phyloP scores from a whole-genome alignment of 1,140 invertebrate genomes.

The Conus ventricosus region DNA sequence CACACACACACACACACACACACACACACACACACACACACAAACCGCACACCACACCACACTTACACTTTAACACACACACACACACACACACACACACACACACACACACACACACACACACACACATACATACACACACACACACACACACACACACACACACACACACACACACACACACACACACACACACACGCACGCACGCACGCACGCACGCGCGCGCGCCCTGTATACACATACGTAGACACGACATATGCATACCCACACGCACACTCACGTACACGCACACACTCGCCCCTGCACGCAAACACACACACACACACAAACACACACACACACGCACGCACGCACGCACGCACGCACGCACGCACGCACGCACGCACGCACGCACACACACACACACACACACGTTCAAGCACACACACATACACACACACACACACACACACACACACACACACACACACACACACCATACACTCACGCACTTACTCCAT shows the following conservation, averaged over 20 bases:
- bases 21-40: neutral
- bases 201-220: neutral
- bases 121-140: neutral
- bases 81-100: neutral
- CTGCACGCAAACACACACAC: neutral
- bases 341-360: neutral
- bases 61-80: no score
- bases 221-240: neutral
- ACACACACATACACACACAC: neutral
- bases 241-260: neutral
- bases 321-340: neutral
- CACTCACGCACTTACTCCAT: neutral
- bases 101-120: neutral
- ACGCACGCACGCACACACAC: neutral
- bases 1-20: neutral
- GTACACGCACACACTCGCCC: neutral
- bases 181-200: neutral
- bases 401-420: neutral
- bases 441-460: constrained; percentile 3
- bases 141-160: neutral
- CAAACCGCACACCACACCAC: no score
- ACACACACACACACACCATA: constrained; percentile 1
- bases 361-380: neutral
- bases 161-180: neutral
- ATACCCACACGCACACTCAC: neutral